A percentile compares a stretch with the other conserved stretches of the same genome.
These are phyloP conservation scores for Quiscalus mexicanus DNA, from an alignment of 2,113 vertebrate species.

Conservation along the genomic window DNA sequence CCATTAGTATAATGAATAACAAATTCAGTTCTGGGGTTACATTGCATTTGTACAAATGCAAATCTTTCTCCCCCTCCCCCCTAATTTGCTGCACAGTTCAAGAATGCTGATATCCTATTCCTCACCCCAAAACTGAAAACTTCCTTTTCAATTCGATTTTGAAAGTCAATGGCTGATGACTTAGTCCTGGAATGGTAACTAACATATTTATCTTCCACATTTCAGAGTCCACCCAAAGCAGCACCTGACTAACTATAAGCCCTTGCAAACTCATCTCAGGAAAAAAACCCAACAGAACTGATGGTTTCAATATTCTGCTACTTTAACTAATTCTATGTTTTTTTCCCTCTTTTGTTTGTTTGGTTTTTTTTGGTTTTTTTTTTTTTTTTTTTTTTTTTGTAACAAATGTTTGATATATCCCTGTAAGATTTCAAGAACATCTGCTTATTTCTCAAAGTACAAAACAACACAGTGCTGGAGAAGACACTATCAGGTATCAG, in stretches of 20 bases:
- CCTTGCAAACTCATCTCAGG: neutral
- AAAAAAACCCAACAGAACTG: accelerated
- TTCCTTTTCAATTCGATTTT: neutral
- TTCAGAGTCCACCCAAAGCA: neutral
- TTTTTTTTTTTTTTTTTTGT: neutral
- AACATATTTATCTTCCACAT: neutral
- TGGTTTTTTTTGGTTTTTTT: neutral
- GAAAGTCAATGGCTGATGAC: neutral
- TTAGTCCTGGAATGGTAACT: neutral
- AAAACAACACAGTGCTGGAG: neutral
- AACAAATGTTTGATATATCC: neutral
- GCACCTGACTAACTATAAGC: neutral
- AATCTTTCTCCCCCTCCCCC: neutral
- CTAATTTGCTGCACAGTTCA: neutral
- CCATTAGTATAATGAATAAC: neutral
- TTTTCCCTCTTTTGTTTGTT: neutral
- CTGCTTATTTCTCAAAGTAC: neutral
- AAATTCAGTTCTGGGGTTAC: neutral
- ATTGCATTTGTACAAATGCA: neutral
- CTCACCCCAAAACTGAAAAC: neutral
- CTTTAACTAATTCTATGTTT: accelerated
- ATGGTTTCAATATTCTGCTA: neutral
- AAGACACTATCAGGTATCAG: neutral
- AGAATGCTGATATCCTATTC: neutral
- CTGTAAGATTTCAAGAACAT: neutral